phyloP scores from a whole-genome alignment of 2,797 vertebrate genomes.

The Buphagus erythrorhynchus region DNA sequence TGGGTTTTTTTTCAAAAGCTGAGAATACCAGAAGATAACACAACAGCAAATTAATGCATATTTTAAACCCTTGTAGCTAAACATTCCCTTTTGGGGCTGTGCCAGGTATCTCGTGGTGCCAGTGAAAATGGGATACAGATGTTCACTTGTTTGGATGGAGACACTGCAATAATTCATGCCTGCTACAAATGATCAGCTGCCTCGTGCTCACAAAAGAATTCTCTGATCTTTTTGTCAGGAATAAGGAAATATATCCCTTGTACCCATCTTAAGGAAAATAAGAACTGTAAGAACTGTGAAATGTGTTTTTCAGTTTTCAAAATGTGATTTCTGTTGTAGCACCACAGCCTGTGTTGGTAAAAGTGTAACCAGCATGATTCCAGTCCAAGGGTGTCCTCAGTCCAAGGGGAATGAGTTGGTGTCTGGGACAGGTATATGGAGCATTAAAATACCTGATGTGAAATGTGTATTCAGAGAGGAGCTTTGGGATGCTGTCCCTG shows the following conservation, averaged over 20 bases:
- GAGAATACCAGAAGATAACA: slow-evolving; percentile 58
- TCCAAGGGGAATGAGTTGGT: background rate
- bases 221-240: background rate
- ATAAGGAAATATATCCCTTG: background rate
- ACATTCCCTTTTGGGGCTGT: slow-evolving; percentile 56
- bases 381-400: background rate
- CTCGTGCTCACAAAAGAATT: background rate
- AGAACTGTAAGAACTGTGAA: background rate
- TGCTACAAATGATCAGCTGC: slow-evolving; percentile 44
- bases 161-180: slow-evolving; percentile 63
- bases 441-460: background rate
- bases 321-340: background rate
- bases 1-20: background rate
- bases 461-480: background rate
- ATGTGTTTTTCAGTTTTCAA: background rate
- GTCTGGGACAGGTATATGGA: background rate
- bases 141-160: slow-evolving; percentile 72
- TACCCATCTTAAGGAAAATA: background rate
- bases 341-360: background rate
- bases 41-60: slow-evolving; percentile 60
- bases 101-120: slow-evolving; percentile 67
- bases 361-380: rapidly evolving
- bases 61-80: slow-evolving; percentile 70
- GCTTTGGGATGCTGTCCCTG: background rate
- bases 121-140: slow-evolving; percentile 75